A percentile compares a stretch with the other conserved stretches of the same genome.
Evolutionary conservation across 2,113 vertebrate genomes (phyloP).

Genomic region (Collichthys lucidus): DNA sequence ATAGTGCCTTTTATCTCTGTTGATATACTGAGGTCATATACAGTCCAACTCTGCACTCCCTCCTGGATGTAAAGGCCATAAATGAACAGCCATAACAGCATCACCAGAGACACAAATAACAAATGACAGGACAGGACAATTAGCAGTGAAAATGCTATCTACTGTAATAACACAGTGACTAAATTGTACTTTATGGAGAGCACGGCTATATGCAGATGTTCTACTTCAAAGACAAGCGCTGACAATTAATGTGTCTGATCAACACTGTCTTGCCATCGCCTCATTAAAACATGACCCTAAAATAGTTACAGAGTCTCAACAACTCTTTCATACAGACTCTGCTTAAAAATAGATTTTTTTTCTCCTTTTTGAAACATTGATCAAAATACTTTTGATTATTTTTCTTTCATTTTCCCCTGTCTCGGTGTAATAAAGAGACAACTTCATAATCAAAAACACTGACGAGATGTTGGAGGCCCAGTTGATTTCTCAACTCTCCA

Average conservation of each 20-base stretch:
- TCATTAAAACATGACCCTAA: conserved; percentile 69
- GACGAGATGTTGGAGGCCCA: conserved; percentile 30
- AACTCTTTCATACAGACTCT: conserved; percentile 27
- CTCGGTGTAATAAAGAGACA: conserved; percentile 43
- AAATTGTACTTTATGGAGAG: conserved; percentile 33
- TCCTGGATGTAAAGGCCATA: conserved; percentile 1
- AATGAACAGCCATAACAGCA: neutral
- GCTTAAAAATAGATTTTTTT: conserved; percentile 3
- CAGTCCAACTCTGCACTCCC: neutral
- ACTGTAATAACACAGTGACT: neutral
- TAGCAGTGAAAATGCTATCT: conserved; percentile 12
- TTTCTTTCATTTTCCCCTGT: neutral
- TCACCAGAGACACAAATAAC: neutral
- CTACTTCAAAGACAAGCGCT: conserved; percentile 40
- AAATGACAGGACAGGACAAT: conserved; percentile 25
- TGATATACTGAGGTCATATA: conserved; percentile 16
- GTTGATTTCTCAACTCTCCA: conserved; percentile 59
- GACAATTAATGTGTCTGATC: conserved; percentile 61
- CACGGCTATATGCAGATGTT: conserved; percentile 37
- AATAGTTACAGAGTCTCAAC: conserved; percentile 53
- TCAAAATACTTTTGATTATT: conserved; percentile 51
- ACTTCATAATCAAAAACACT: conserved; percentile 49
- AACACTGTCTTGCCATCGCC: conserved; percentile 34
- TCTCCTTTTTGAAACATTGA: conserved; percentile 62
- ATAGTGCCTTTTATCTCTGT: neutral